Evolutionary conservation across 2,797 vertebrate species (phyloP), one percentile per base, ranked within the genome.

Genomic region (Streptopelia turtur): DNA sequence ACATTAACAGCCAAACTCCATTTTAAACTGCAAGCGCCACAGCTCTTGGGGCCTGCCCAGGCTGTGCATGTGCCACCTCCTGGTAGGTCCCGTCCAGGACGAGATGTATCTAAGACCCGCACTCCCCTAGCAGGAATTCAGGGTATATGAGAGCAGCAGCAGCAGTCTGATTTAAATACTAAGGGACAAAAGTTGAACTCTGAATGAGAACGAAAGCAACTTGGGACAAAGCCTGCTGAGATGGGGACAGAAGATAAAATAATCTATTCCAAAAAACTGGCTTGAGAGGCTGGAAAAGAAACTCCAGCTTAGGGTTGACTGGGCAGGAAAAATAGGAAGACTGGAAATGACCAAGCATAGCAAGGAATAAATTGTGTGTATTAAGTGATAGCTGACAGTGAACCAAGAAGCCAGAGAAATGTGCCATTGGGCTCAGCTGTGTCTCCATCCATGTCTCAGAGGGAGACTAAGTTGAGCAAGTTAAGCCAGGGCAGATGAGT

Each of bases 261-360:
- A 55, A 86, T 17, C 37, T 64, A 55, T 5, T 75, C 28, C 6
- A 41, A 50, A 52, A 49, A 49, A 61, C 30, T 1, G 3, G 39
- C 30, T 86, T 52, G 55, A 91, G 20, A 27, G 74, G 17, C n/a
- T 72, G n/a, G 69, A 91, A 91, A 94, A 95, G 65, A 61, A 94
- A 70, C 53, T 37, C 41, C 22, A 16, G 3, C 52, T 83, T 55
- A 59, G 22, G 37, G 53, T 83, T 21, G 28, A 79, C 59, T 43
- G n/a, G 27, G 20, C 31, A 70, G 52, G 60, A 56, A 63, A 81
- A 92, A 87, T n/a, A 83, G 50, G 37, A 88, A 76, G 83, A 82
- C 2, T 82, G 64, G 71, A 82, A 89, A 57, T 13, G 15, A 89
- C 35, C 16, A 77, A 61, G 60, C 70, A 70, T 17, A 57, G 66